Conservation (phyloP, 2,113 vertebrate genomes). For the Polypterus bichir region DNA sequence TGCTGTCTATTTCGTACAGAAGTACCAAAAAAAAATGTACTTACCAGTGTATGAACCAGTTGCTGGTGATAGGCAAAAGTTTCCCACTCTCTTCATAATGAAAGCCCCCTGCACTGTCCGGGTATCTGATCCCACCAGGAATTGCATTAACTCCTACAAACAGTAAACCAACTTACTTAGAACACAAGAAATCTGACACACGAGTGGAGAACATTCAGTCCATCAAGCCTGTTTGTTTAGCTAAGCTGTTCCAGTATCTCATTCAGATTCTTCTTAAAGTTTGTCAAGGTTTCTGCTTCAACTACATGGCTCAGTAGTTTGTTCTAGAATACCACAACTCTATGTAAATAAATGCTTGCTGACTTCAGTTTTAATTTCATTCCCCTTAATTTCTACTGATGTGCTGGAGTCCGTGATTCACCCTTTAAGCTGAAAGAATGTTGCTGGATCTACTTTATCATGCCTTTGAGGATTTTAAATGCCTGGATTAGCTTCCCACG, state of each 20-base stretch:
- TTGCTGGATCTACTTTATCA: no score
- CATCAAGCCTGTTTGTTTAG: background rate
- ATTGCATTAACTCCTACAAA: slow-evolving; percentile 38
- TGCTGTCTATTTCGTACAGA: no score
- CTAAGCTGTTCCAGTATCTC: background rate
- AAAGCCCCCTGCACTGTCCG: slow-evolving; percentile 73
- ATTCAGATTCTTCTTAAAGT: background rate
- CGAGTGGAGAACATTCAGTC: no score
- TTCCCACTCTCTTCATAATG: slow-evolving; percentile 72
- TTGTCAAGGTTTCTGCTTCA: background rate
- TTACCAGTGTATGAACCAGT: slow-evolving; percentile 85
- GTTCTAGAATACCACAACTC: background rate
- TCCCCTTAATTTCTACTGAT: no score
- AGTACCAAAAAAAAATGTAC: slow-evolving; percentile 14
- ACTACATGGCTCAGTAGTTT: background rate
- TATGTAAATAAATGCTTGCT: background rate
- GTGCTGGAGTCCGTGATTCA: no score
- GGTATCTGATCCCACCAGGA: slow-evolving; percentile 49
- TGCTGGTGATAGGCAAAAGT: slow-evolving; percentile 66
- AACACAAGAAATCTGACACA: background rate
- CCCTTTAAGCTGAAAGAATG: no score
- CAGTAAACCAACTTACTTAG: background rate
- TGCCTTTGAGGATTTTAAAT: no score
- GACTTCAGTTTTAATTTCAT: no score
- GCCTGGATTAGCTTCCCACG: no score